Evolutionary conservation across 2,113 vertebrate genomes (phyloP), one percentile per base, ranked within the genome.

Genomic region (Erythrocercus mccallii): DNA sequence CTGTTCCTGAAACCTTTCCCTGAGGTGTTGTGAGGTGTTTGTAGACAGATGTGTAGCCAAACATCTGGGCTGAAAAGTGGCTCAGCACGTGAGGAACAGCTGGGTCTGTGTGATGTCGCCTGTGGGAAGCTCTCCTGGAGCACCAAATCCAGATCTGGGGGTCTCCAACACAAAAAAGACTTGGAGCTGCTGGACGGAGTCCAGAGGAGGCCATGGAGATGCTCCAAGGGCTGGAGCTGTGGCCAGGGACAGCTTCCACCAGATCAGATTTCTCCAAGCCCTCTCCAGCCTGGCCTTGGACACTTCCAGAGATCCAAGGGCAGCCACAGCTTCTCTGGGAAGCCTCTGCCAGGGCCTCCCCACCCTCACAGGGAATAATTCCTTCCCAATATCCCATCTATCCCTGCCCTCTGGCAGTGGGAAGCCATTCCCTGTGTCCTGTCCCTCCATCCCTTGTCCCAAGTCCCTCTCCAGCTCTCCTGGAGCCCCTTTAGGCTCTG

Each of bases 341-440:
- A 66, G 0, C 15, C 51, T 81, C 10, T 58, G 51, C 44, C 60
- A 58, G 33, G 27, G 8, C 10, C 33, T 38, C 28, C 0, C 12
- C 68, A 28, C 5, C 37, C 19, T 58, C 33, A 11, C 22, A 51
- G 23, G 0, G 0, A 81, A 6, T 0, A 73, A 51, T 66, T 68
- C 30, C 38, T 28, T 68, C 38, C n/a, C 37, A 40, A 19, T 22
- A 12, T 74, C 30, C 54, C n/a, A 40, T 22, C 78, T 1, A 11
- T 2, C 8, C 20, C 61, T 68, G 8, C 24, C 13, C 38, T 81
- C 30, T 61, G 30, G 2, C n/a, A 40, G 7, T n/a, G 20, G 6
- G 24, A n/a, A 28, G 13, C 45, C 38, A 45, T 68, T 68, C 30
- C 30, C 53, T 10, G 9, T 40, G 47, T 60, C 17, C 54, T 54